These are phyloP conservation scores for Cynopterus sphinx DNA, from an alignment of 2,797 vertebrate genomes.

Conservation along the genomic window DNA sequence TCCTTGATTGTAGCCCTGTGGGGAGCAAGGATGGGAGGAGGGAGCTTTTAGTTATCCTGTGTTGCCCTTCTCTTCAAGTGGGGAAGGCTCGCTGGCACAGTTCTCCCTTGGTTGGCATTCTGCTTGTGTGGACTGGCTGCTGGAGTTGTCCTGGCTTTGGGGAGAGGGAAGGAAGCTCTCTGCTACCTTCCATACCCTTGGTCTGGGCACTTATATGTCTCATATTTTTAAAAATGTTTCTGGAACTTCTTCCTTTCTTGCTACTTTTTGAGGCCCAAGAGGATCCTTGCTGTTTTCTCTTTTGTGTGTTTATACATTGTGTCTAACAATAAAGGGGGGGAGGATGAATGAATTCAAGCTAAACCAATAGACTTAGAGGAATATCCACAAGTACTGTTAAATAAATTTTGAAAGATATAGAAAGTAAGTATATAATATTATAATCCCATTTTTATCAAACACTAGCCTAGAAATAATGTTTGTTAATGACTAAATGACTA, in stretches of 20 bases:
- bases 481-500: neutral
- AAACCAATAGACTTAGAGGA: neutral
- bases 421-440: neutral
- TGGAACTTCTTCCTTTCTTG: conserved; percentile 17
- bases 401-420: neutral
- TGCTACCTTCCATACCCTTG: neutral
- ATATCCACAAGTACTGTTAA: neutral
- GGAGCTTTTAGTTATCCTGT: neutral
- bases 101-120: neutral
- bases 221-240: conserved; percentile 42
- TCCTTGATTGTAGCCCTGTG: neutral
- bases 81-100: neutral
- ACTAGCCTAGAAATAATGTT: neutral
- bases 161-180: neutral
- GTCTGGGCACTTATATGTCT: neutral
- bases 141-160: neutral
- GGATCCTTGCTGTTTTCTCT: conserved; percentile 38
- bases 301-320: conserved; percentile 62
- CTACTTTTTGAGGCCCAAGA: conserved; percentile 8
- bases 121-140: neutral
- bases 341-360: neutral
- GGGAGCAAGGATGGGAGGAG: conserved; percentile 14
- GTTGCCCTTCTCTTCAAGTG: neutral
- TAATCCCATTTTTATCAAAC: neutral
- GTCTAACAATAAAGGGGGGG: conserved; percentile 67